A percentile compares a stretch with the other conserved stretches of the same genome.
phyloP scores from a whole-genome alignment of 1,140 invertebrate species.

The Chelonus insularis region DNA sequence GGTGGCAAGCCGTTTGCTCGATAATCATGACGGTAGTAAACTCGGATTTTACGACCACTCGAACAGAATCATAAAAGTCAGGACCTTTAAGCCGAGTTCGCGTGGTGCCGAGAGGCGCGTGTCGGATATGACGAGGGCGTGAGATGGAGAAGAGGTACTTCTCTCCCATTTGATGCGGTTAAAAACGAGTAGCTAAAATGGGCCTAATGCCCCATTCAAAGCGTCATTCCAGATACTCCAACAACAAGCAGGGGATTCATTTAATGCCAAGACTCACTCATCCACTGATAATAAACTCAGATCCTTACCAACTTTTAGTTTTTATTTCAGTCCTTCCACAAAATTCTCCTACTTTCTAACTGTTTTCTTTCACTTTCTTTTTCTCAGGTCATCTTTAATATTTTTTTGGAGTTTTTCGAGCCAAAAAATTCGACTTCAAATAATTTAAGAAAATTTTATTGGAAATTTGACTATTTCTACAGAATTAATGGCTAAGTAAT shows the following conservation, averaged over 20 bases:
- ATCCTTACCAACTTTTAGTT: background rate
- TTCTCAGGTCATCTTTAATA: too few relatives aligned
- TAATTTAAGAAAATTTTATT: too few relatives aligned
- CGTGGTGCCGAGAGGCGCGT: conserved; percentile 52
- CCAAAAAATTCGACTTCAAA: too few relatives aligned
- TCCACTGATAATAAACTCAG: conserved; percentile 13
- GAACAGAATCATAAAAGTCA: conserved; percentile 63
- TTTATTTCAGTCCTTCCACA: too few relatives aligned
- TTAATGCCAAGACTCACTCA: conserved; percentile 41
- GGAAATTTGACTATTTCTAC: too few relatives aligned
- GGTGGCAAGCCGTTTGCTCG: conserved; percentile 60
- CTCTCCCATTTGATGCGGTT: conserved; percentile 6
- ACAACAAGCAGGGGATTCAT: conserved; percentile 46
- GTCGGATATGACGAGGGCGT: conserved; percentile 57
- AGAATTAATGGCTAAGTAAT: too few relatives aligned
- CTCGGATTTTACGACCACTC: conserved; percentile 62
- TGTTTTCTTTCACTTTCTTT: too few relatives aligned
- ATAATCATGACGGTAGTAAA: conserved; percentile 63
- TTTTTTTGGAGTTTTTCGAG: too few relatives aligned
- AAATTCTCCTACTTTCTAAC: too few relatives aligned
- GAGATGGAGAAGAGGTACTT: conserved; percentile 36
- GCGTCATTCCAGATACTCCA: conserved; percentile 48
- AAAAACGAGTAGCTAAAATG: conserved; percentile 46
- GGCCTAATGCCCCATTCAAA: conserved; percentile 56
- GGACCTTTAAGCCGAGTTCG: conserved; percentile 53